Percentiles rank a stretch among this genome's conserved stretches.
phyloP scores from a whole-genome alignment of 2,113 vertebrate species.

The Gobius niger region DNA sequence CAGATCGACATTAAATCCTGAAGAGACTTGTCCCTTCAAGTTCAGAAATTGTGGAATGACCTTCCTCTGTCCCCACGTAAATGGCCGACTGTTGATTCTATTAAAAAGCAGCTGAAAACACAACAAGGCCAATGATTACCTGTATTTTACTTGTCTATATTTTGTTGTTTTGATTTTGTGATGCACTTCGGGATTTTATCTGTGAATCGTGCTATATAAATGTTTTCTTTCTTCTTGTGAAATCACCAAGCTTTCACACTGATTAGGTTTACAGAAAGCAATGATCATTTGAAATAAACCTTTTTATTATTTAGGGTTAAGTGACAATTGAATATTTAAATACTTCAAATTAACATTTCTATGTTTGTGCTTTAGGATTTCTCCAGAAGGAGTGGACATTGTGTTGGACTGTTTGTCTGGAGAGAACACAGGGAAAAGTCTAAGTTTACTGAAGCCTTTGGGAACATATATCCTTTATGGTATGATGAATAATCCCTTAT shows the following conservation, averaged over 20 bases:
- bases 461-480: slow-evolving; percentile 98
- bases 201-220: too few species aligned
- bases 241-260: slow-evolving; percentile 73
- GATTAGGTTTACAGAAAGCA: slow-evolving; percentile 59
- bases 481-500: slow-evolving; percentile 69
- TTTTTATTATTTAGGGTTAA: background rate
- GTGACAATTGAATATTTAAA: background rate
- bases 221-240: slow-evolving; percentile 16
- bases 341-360: background rate
- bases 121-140: too few species aligned
- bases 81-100: too few species aligned
- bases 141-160: too few species aligned
- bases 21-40: too few species aligned
- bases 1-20: too few species aligned
- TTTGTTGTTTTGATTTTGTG: too few species aligned
- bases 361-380: slow-evolving; percentile 81
- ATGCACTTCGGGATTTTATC: too few species aligned
- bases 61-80: too few species aligned
- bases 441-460: slow-evolving; percentile 92
- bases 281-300: slow-evolving; percentile 4
- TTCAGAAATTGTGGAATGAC: too few species aligned
- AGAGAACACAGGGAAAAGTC: slow-evolving; percentile 95
- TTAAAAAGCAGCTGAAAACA: too few species aligned
- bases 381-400: slow-evolving; percentile 92
- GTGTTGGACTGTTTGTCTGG: slow-evolving; percentile 96